A percentile compares a stretch with the other conserved stretches of the same genome.
These are phyloP conservation scores for Anabas testudineus DNA, from an alignment of 2,797 vertebrate species.

Conservation along the genomic window DNA sequence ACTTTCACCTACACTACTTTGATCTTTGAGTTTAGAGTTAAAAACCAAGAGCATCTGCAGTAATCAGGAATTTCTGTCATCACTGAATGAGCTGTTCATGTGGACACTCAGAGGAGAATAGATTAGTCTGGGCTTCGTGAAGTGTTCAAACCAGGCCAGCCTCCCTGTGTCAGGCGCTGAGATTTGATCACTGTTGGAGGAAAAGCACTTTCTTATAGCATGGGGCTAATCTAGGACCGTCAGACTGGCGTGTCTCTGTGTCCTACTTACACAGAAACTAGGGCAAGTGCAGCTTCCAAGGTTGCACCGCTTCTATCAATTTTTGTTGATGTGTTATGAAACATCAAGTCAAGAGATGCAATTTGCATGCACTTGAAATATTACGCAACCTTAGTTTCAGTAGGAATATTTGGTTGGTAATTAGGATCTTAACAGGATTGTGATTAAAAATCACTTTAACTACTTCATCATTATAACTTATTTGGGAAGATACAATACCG, in stretches of 20 bases:
- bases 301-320: slow-evolving; percentile 37
- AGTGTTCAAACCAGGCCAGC: slow-evolving; percentile 67
- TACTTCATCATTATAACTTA: neutral
- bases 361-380: slow-evolving; percentile 7
- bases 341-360: slow-evolving; percentile 32
- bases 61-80: slow-evolving; percentile 23
- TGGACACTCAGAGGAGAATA: slow-evolving; percentile 44
- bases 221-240: slow-evolving; percentile 65
- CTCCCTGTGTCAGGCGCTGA: slow-evolving; percentile 55
- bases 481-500: neutral
- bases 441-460: neutral
- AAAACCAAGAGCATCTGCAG: slow-evolving; percentile 27
- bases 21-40: slow-evolving; percentile 27
- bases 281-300: slow-evolving; percentile 68
- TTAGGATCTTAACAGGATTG: neutral
- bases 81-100: slow-evolving; percentile 7
- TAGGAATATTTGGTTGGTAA: neutral
- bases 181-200: slow-evolving; percentile 74
- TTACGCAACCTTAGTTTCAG: neutral
- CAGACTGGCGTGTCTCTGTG: slow-evolving; percentile 65
- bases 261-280: slow-evolving; percentile 80
- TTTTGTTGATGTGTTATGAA: slow-evolving; percentile 55
- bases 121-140: slow-evolving; percentile 55
- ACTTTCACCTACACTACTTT: slow-evolving; percentile 32
- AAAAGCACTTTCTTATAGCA: slow-evolving; percentile 61